phyloP scores from a whole-genome alignment of 2,888 invertebrate genomes.

The Ellobium chinense region DNA sequence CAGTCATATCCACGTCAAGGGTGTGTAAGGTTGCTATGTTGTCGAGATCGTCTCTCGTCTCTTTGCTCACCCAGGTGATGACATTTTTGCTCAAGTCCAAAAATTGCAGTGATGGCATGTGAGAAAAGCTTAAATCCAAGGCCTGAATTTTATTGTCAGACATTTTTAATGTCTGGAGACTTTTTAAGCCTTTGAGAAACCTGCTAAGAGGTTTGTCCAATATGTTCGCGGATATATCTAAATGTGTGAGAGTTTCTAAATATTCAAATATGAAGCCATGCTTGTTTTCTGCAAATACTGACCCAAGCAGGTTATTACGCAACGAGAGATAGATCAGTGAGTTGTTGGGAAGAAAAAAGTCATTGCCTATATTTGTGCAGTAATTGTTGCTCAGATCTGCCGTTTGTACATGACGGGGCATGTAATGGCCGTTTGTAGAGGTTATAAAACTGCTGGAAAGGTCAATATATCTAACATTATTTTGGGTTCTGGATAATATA shows the following conservation, averaged over 20 bases:
- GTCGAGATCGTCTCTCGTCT: background rate
- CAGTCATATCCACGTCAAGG: background rate
- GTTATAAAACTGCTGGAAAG: no score
- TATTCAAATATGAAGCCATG: background rate
- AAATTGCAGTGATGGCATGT: background rate
- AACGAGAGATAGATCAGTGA: background rate
- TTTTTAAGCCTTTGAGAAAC: background rate
- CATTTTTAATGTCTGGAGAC: background rate
- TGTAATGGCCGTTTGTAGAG: no score
- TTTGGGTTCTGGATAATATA: no score
- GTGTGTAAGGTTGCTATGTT: background rate
- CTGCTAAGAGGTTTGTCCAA: background rate
- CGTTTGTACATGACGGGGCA: background rate
- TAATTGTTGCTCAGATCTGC: background rate
- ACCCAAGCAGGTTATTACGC: background rate
- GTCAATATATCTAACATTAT: no score
- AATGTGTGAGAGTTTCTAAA: background rate
- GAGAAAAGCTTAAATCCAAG: background rate
- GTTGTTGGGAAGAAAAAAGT: background rate
- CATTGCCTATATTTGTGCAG: background rate
- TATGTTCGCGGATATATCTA: constrained; percentile 1
- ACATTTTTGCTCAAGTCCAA: background rate
- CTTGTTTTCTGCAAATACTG: background rate
- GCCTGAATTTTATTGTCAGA: background rate
- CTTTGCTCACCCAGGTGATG: background rate